Base-by-base conservation (phyloP, 2,888 invertebrate species). In the Poecilobothrus nobilitatus region DNA sequence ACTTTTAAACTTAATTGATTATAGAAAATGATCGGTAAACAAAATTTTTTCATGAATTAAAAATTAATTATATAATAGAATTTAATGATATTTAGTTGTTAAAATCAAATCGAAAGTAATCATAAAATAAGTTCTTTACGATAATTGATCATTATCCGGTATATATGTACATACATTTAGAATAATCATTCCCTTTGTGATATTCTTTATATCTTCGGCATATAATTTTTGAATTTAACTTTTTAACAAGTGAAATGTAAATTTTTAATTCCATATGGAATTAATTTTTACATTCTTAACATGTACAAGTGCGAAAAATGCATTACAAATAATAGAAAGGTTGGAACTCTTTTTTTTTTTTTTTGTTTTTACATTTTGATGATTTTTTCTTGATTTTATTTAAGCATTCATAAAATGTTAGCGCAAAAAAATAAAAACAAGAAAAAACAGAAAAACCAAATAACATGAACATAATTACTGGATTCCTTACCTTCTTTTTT, bases 231-330 rank as follows among this genome's bases (percentile, higher is more conserved):
- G n/a, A 27, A 27, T 27, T 27, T 7, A 34, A 34, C 37, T 10
- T 37, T 37, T 10, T 37, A 37, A 37, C 37, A 37, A 18, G n/a
- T 18, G 53, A 6, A 53, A 53, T 53, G 18, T 18, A 9, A 53
- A 18, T 53, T 53, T 53, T 53, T 41, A 12, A 15, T 41, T 41
- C 15, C 41, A 5, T 3, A 15, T 41, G n/a, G 1, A 18, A 12
- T 53, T 18, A 1, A 53, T 18, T 18, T 53, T 53, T 18, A n/a
- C 1, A 53, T 53, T 53, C 53, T 53, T 53, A 18, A n/a, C 53
- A 53, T 18, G 53, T 53, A 53, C 53, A 53, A 53, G 53, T 53
- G 53, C 53, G 53, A 53, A 53, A 53, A 53, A 53, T 53, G 53
- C 53, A 53, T 53, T 37, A 53, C 5, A 9, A 12, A 53, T 53